Evolutionary conservation across 2,888 invertebrate species (phyloP), one percentile per base, ranked within the genome.

Genomic region (Drosophila merina): DNA sequence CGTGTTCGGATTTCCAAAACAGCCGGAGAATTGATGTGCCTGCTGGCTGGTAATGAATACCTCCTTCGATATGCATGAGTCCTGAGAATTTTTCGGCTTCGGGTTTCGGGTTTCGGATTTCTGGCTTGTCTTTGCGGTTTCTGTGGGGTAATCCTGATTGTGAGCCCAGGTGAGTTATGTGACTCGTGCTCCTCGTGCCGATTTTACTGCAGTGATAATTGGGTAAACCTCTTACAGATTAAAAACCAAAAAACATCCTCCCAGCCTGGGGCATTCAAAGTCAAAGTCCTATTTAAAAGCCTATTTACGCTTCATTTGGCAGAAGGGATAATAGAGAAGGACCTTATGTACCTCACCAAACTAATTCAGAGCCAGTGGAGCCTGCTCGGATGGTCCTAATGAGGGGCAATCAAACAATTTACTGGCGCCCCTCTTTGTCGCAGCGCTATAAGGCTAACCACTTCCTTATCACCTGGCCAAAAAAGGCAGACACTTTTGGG

Each of bases 1-100:
- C 51, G 64, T 72, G 55, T 42, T 51, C 63, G 54, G 71, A 52
- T 63, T 57, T 70, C 71, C 55, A 48, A 74, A 54, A 52, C 74
- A 77, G 71, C 69, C 79, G 40, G 70, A 68, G 66, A 79, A 85
- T 83, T 76, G 79, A 85, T 83, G 79, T 52, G 68, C 85, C 62
- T 75, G 74, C 72, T 73, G 76, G 63, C 55, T 59, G 69, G 82
- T 85, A 82, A 82, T 82, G 79, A 82, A 82, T 82, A 85, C 79
- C 72, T 70, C 60, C 70, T 73, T 74, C 73, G 45, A 72, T 74
- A 63, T 74, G 67, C 49, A 60, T 54, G 50, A 49, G 66, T 66
- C 62, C 36, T 71, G 60, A 50, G 82, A 52, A 33, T 66, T 67
- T 72, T 48, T 51, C 33, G 31, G 63, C 36, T 6, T 36, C 6